Conservation (phyloP, 2,113 vertebrate species). For the Dunckerocampus dactyliophorus region DNA sequence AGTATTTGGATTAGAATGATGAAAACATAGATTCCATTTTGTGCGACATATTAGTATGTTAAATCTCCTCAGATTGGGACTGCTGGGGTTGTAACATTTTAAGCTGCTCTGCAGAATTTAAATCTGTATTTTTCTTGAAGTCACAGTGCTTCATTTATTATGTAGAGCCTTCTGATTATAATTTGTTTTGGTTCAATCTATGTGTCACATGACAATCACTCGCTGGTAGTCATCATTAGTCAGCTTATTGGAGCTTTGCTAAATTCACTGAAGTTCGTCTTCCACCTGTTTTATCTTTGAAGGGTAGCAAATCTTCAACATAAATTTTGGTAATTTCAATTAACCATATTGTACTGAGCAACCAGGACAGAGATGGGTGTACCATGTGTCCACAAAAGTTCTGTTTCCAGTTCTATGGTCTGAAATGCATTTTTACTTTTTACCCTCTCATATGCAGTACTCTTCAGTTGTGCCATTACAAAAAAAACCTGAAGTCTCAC, state of each 20-base stretch:
- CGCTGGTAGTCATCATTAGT: neutral
- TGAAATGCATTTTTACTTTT: neutral
- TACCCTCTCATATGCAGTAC: too few species aligned
- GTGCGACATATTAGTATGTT: neutral
- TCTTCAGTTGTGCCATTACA: too few species aligned
- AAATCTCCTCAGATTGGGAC: neutral
- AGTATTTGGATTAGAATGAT: neutral
- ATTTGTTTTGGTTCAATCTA: neutral
- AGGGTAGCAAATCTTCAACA: too few species aligned
- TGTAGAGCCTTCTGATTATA: neutral
- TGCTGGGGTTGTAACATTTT: constrained; percentile 2
- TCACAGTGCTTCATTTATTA: neutral
- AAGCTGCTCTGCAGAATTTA: neutral
- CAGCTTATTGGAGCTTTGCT: neutral
- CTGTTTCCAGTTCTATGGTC: too few species aligned
- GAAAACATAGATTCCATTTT: neutral
- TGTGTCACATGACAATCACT: neutral
- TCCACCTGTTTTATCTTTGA: too few species aligned
- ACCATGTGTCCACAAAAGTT: too few species aligned
- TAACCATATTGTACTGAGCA: too few species aligned
- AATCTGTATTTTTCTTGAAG: neutral
- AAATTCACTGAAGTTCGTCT: neutral
- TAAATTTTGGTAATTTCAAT: too few species aligned
- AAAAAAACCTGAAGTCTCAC: too few species aligned
- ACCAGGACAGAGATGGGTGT: too few species aligned